Percentiles rank a stretch among this genome's conserved stretches.
phyloP scores from a whole-genome alignment of 2,113 vertebrate species.

The Leptosomus discolor region DNA sequence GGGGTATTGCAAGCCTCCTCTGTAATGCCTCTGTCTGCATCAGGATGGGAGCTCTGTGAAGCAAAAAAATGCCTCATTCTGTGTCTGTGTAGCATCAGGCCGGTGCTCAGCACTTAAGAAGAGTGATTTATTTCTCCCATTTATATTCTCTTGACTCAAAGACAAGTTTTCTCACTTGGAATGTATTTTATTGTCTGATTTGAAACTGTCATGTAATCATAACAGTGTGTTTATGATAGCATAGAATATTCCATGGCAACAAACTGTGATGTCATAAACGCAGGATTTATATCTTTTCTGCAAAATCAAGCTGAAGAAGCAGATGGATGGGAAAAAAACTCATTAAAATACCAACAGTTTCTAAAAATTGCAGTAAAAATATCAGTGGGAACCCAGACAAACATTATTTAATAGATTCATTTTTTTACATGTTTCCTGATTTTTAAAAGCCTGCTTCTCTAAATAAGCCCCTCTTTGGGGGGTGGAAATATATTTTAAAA shows the following conservation, averaged over 20 bases:
- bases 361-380: constrained; percentile 6
- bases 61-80: not conserved
- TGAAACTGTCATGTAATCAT: not conserved
- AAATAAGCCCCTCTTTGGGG: not conserved
- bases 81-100: not conserved
- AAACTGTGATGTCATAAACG: constrained; percentile 25
- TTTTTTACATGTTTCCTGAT: constrained; percentile 22
- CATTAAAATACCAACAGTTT: constrained; percentile 45
- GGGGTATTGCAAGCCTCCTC: not conserved
- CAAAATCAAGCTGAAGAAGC: constrained; percentile 33
- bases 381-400: constrained; percentile 22
- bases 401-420: constrained; percentile 38
- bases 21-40: not conserved
- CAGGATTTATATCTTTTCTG: constrained; percentile 20
- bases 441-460: constrained; percentile 37
- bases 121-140: not conserved
- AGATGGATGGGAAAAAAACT: not conserved
- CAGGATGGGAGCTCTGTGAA: not conserved
- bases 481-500: constrained; percentile 14
- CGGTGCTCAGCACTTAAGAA: not conserved
- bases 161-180: not conserved
- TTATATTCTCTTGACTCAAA: not conserved
- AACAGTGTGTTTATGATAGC: constrained; percentile 1
- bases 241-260: constrained; percentile 49
- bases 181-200: not conserved